These are phyloP conservation scores for Mormyrops attenuatus DNA, from an alignment of 2,797 vertebrate genomes.

Conservation along the genomic window DNA sequence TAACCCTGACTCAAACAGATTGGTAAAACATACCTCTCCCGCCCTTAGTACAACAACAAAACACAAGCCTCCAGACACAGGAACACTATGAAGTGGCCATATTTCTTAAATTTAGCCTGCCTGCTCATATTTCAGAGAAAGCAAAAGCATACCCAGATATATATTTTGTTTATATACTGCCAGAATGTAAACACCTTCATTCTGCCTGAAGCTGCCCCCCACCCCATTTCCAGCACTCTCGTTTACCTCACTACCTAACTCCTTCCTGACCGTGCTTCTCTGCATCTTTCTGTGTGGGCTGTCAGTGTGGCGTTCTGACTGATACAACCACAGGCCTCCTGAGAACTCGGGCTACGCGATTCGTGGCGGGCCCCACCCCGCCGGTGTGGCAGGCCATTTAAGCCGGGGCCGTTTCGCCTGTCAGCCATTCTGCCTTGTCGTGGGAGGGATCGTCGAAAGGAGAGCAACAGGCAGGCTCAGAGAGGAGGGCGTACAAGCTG, in stretches of 20 bases:
- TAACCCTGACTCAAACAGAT: constrained; percentile 18
- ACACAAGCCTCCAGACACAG: not conserved
- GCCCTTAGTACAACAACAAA: not conserved
- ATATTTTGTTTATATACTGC: not conserved
- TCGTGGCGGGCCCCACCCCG: not conserved
- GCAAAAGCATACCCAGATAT: not conserved
- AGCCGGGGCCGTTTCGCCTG: not conserved
- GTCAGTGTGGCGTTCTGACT: not conserved
- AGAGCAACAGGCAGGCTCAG: not conserved
- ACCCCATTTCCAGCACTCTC: not conserved
- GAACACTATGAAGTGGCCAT: not conserved
- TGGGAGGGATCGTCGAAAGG: not conserved
- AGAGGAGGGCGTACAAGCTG: not conserved
- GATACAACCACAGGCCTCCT: not conserved
- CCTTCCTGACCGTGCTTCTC: not conserved
- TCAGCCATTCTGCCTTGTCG: not conserved
- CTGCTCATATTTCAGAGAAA: constrained; percentile 7
- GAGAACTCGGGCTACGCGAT: not conserved
- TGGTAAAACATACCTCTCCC: not conserved
- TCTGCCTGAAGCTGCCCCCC: not conserved
- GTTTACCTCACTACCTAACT: not conserved
- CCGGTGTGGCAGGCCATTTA: too few relatives aligned
- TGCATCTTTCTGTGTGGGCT: not conserved
- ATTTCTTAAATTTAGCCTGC: not conserved
- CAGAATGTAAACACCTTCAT: not conserved